A percentile compares a stretch with the other conserved stretches of the same genome.
Evolutionary conservation across 1,140 invertebrate genomes (phyloP).

Genomic region (Papilio xuthus): DNA sequence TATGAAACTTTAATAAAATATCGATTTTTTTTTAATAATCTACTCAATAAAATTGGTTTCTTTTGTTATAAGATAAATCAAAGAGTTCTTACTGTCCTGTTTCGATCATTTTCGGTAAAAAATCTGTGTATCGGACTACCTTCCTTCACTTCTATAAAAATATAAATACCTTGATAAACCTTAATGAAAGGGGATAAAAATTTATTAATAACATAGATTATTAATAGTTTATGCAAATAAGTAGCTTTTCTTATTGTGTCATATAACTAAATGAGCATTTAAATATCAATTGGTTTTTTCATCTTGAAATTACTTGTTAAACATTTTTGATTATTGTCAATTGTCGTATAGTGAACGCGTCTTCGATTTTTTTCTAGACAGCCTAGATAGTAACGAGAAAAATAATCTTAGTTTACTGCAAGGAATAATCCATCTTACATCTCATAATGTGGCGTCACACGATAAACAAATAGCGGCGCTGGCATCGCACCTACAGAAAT

Average conservation of each 20-base stretch:
- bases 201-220: too few species aligned
- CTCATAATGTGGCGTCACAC: slow-evolving; percentile 41
- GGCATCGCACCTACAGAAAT: slow-evolving; percentile 67
- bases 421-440: slow-evolving; percentile 12
- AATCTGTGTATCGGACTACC: background rate
- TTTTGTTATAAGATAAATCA: background rate
- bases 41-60: background rate
- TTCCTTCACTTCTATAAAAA: too few species aligned
- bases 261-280: too few species aligned
- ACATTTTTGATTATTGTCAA: background rate
- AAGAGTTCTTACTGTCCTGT: background rate
- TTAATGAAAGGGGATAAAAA: too few species aligned
- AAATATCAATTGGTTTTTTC: too few species aligned
- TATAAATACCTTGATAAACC: too few species aligned
- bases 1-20: background rate
- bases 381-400: background rate
- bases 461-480: slow-evolving; percentile 64
- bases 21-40: slow-evolving; percentile 7
- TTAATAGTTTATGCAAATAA: too few species aligned
- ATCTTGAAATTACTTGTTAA: background rate
- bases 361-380: background rate
- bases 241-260: too few species aligned
- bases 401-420: background rate
- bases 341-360: background rate
- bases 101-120: too few species aligned